These are phyloP conservation scores for Linnaemya tessellans DNA, from an alignment of 2,888 invertebrate genomes.

Conservation along the genomic window DNA sequence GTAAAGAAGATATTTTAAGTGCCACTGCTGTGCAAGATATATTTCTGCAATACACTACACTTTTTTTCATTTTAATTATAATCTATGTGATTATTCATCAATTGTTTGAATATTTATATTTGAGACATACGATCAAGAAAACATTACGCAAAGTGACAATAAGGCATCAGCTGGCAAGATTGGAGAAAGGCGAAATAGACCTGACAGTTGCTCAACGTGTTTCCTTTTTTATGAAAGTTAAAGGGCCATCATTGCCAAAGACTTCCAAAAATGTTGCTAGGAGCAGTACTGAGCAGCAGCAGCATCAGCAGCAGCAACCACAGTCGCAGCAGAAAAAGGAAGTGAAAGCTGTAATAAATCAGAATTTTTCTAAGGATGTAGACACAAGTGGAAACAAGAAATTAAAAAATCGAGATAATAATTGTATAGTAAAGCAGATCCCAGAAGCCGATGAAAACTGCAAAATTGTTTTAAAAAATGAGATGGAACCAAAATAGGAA, in stretches of 20 bases:
- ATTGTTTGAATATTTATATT: conserved; percentile 55
- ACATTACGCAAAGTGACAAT: conserved; percentile 41
- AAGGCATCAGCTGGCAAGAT: conserved; percentile 32
- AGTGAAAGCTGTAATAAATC: neutral
- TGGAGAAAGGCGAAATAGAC: conserved; percentile 55
- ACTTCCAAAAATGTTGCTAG: neutral
- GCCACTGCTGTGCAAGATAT: neutral
- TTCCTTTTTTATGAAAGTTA: conserved; percentile 33
- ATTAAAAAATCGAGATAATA: neutral
- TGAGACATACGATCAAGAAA: conserved; percentile 41
- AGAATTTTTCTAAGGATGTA: neutral
- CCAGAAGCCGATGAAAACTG: neutral
- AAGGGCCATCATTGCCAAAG: neutral
- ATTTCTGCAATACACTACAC: conserved; percentile 26
- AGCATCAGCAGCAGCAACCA: neutral
- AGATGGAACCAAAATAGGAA: neutral
- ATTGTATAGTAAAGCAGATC: neutral
- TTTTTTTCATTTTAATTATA: conserved; percentile 46
- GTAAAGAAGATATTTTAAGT: conserved; percentile 18
- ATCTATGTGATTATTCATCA: conserved; percentile 47
- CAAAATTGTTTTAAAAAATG: neutral
- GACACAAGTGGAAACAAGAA: neutral
- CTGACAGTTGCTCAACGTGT: conserved; percentile 41
- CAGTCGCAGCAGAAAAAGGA: neutral
- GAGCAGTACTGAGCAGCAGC: neutral